Evolutionary conservation across 1,140 invertebrate genomes (phyloP), one percentile per base, ranked within the genome.

Genomic region (Diabrotica undecimpunctata): DNA sequence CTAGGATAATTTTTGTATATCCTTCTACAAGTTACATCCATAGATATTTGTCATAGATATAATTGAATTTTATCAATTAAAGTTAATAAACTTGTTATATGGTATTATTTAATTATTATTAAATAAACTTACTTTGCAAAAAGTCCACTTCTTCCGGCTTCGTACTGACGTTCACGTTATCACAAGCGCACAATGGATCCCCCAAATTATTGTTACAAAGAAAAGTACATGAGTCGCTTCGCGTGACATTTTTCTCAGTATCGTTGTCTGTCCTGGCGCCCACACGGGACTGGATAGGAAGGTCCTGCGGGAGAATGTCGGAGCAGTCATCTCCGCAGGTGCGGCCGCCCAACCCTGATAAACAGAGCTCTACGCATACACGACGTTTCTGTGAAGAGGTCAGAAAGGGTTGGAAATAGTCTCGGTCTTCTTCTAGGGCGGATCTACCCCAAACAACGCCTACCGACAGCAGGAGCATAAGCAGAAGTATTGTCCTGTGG

Each of bases 281-380:
- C 8, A 54, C 54, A 37, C 67, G 52, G 14, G 66, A 71, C 67
- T 72, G 68, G 58, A 69, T 36, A 38, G 72, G 70, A 57, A 74
- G 12, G 9, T 68, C 68, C 56, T 66, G 64, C 6, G 75, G 76
- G 52, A 71, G 67, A 62, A 77, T 65, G 66, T 77, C 75, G 58
- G 69, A 60, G 73, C 79, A 81, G 53, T 65, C 65, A 37, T 67
- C 70, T 11, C 79, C 79, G 71, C 79, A 81, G 50, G 78, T 71
- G 51, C 68, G 63, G 46, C 79, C 79, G 58, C 79, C 79, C 66
- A 81, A 69, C 62, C 79, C 79, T 7, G 77, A 71, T 54, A 71
- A 65, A 66, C 79, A 81, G 62, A 80, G 74, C 41, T 78, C 75
- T 50, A 72, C 69, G 72, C 79, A 81, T 64, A 78, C 75, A 62